phyloP scores from a whole-genome alignment of 2,797 vertebrate species.

The Podarcis lilfordi region DNA sequence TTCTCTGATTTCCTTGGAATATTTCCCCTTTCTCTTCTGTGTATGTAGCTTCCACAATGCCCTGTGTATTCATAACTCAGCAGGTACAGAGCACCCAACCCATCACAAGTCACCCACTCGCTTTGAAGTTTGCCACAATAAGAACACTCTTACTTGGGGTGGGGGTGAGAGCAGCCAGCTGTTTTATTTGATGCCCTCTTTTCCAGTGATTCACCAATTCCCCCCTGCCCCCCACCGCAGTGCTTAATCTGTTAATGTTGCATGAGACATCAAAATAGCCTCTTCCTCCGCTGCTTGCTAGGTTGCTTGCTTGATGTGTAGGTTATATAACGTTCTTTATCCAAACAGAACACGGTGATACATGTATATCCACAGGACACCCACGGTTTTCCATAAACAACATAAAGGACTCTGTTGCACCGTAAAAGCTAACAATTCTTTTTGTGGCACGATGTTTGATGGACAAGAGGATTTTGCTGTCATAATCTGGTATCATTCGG shows the following conservation, averaged over 20 bases:
- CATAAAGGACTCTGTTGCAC: not conserved
- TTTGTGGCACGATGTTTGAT: accelerated
- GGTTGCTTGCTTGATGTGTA: conserved; percentile 56
- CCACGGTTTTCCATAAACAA: not conserved
- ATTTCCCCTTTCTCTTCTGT: conserved; percentile 35
- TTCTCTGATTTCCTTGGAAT: conserved; percentile 54
- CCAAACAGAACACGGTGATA: not conserved
- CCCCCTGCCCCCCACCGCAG: conserved; percentile 34
- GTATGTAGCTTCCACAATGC: conserved; percentile 49
- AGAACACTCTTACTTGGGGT: conserved; percentile 51
- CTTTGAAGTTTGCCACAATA: conserved; percentile 69
- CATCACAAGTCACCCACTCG: conserved; percentile 35
- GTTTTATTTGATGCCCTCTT: conserved; percentile 69
- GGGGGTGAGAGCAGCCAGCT: conserved; percentile 61
- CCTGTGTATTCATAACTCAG: conserved; percentile 30
- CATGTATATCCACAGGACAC: not conserved
- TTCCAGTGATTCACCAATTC: conserved; percentile 54
- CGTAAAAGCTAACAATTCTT: not conserved
- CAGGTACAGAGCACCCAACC: conserved; percentile 53
- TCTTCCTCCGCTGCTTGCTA: conserved; percentile 26
- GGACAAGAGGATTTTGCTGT: not conserved
- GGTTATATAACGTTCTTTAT: not conserved
- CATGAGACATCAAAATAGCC: conserved; percentile 54
- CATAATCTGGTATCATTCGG: not conserved
- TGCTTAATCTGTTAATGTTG: conserved; percentile 68